A percentile compares a stretch with the other conserved stretches of the same genome.
phyloP scores from a whole-genome alignment of 2,888 invertebrate species.

The Charanyca ferruginea region DNA sequence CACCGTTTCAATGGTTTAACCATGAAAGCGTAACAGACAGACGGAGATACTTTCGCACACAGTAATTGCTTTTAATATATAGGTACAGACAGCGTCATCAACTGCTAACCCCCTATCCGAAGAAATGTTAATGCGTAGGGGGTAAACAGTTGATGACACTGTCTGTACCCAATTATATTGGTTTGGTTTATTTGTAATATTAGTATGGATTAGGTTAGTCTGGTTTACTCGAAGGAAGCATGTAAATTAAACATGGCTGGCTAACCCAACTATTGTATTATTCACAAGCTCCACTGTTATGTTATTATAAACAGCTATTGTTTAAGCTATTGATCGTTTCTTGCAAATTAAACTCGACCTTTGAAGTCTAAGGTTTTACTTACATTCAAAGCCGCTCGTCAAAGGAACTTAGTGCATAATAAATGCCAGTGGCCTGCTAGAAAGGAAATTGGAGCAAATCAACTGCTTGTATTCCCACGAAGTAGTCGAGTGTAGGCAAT shows the following conservation, averaged over 20 bases:
- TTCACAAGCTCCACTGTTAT: constrained; percentile 27
- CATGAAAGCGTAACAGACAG: no score
- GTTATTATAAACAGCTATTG: constrained; percentile 55
- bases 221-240: constrained; percentile 13
- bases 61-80: no score
- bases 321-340: constrained; percentile 45
- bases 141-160: no score
- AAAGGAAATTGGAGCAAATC: constrained; percentile 44
- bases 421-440: constrained; percentile 27
- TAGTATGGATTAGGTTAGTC: no score
- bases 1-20: no score
- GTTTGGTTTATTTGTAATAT: no score
- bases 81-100: no score
- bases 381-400: constrained; percentile 20
- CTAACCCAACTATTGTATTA: constrained; percentile 36
- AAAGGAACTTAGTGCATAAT: constrained; percentile 45
- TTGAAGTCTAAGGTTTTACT: constrained; percentile 48
- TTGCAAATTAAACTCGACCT: constrained; percentile 51
- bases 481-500: constrained; percentile 22
- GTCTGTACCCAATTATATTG: no score
- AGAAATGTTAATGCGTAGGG: no score
- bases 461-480: constrained; percentile 29
- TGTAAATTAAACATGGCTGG: constrained; percentile 32
- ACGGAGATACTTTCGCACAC: no score
- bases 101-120: no score